A percentile compares a stretch with the other conserved stretches of the same genome.
Evolutionary conservation across 2,888 invertebrate genomes (phyloP).

Genomic region (Drosophila robusta): DNA sequence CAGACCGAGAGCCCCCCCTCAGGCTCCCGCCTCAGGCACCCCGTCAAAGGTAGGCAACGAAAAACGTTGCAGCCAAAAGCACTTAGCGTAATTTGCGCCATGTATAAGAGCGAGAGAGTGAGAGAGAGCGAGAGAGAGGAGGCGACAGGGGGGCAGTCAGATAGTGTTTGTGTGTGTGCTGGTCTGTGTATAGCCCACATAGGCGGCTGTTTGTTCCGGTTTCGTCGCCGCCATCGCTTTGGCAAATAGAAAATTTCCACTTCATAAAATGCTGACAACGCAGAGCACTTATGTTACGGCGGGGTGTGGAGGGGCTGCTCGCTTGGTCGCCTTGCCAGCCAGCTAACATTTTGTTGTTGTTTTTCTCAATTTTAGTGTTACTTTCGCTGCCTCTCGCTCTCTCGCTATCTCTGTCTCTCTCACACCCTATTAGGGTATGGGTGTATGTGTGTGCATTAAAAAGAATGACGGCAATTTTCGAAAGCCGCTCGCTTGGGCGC

Average conservation of each 20-base stretch:
- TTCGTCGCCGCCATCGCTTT: constrained; percentile 65
- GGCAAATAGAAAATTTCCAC: constrained; percentile 81
- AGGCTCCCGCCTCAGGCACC: constrained; percentile 1
- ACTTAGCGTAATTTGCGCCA: constrained; percentile 78
- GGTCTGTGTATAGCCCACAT: constrained; percentile 20
- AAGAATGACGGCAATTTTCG: constrained; percentile 79
- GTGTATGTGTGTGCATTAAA: constrained; percentile 64
- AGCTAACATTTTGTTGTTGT: constrained; percentile 34
- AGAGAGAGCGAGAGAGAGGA: constrained; percentile 7
- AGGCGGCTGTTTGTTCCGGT: constrained; percentile 72
- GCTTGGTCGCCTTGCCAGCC: constrained; percentile 32
- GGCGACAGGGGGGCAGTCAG: too few relatives aligned
- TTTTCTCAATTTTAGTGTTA: constrained; percentile 33
- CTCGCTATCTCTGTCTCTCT: neutral
- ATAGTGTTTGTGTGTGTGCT: constrained; percentile 10
- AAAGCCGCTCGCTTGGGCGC: constrained; percentile 39
- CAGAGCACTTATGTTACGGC: constrained; percentile 69
- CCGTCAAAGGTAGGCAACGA: constrained; percentile 59
- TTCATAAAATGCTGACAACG: constrained; percentile 81
- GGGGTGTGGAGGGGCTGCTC: neutral
- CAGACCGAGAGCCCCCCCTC: constrained; percentile 6
- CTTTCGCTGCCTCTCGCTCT: neutral
- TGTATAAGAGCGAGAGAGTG: constrained; percentile 20
- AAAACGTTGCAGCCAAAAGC: constrained; percentile 73
- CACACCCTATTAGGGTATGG: constrained; percentile 1